Evolutionary conservation across 2,797 vertebrate species (phyloP).

Genomic region (Macropus fuliginosus): DNA sequence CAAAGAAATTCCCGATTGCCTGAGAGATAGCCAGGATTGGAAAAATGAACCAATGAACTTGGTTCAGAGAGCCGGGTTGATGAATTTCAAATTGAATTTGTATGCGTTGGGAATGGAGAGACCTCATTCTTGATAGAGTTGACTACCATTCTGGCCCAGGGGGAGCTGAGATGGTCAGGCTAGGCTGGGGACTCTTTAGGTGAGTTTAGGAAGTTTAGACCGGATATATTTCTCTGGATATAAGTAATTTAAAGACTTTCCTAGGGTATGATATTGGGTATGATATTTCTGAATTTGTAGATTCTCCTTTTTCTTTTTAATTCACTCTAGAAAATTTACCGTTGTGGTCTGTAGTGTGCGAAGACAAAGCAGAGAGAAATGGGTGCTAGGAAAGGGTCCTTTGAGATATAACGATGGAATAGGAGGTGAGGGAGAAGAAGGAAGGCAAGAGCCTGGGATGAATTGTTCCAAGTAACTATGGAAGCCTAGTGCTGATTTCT

Average conservation of each 20-base stretch:
- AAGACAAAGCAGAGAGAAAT: not conserved
- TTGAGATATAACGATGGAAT: no score
- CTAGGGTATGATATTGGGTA: no score
- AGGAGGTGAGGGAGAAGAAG: not conserved
- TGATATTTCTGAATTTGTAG: no score
- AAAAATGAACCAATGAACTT: not conserved
- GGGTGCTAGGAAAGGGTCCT: not conserved
- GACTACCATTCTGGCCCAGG: not conserved
- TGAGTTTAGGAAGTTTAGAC: not conserved
- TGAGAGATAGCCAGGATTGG: not conserved
- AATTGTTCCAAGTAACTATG: constrained; percentile 7
- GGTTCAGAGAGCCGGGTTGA: not conserved
- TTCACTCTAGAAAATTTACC: no score
- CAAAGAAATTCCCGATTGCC: not conserved
- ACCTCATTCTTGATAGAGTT: not conserved
- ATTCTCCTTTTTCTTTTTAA: no score
- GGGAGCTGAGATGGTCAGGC: not conserved
- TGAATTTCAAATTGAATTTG: not conserved
- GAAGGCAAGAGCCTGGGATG: not conserved
- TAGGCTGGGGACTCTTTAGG: not conserved
- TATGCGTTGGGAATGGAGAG: not conserved
- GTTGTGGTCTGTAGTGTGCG: no score
- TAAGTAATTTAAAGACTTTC: no score
- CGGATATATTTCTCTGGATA: no score
- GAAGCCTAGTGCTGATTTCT: not conserved